A percentile compares a stretch with the other conserved stretches of the same genome.
Evolutionary conservation across 2,113 vertebrate species (phyloP).

Genomic region (Myotis yumanensis): DNA sequence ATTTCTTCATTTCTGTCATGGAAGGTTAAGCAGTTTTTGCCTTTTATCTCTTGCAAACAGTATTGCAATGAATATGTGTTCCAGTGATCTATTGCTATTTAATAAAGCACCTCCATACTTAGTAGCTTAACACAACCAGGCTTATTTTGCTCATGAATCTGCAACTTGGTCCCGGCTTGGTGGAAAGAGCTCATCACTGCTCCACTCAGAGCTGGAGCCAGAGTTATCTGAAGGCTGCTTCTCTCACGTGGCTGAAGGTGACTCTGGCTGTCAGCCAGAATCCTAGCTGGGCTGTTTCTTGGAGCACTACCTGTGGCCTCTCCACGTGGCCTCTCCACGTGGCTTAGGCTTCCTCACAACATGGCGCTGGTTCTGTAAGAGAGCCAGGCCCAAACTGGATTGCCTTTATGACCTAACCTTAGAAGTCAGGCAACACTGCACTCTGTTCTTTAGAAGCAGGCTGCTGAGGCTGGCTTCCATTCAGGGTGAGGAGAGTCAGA

Average conservation of each 20-base stretch:
- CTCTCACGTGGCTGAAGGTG: neutral
- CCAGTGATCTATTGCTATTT: neutral
- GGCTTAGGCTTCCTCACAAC: neutral
- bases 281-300: too few species aligned
- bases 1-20: neutral
- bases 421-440: neutral
- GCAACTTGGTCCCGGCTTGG: neutral
- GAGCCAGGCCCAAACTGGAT: too few species aligned
- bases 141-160: neutral
- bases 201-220: neutral
- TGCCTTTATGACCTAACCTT: too few species aligned
- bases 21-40: neutral
- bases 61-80: neutral
- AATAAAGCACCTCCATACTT: neutral
- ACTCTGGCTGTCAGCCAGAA: neutral
- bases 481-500: neutral
- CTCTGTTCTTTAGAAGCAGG: neutral
- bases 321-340: neutral
- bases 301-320: rapidly evolving
- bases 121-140: neutral
- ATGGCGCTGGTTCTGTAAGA: too few species aligned
- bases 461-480: rapidly evolving
- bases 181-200: neutral
- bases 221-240: neutral
- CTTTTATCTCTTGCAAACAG: neutral